phyloP scores from a whole-genome alignment of 2,888 invertebrate genomes.

The Campoletis raptor region DNA sequence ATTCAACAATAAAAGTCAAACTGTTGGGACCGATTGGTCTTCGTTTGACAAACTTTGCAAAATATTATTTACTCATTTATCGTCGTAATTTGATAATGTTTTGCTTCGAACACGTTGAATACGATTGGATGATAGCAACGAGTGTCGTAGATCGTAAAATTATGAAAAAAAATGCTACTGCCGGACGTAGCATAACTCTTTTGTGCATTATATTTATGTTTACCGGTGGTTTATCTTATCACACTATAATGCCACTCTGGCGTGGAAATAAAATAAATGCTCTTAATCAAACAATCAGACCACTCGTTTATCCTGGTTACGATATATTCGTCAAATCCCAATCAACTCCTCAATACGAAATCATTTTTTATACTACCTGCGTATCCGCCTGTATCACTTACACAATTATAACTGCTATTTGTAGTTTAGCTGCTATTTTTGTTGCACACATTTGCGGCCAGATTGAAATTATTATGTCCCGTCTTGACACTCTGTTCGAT shows the following conservation, averaged over 20 bases:
- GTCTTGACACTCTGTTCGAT: slow-evolving; percentile 52
- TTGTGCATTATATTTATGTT: slow-evolving; percentile 74
- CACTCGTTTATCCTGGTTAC: slow-evolving; percentile 51
- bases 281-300: slow-evolving; percentile 57
- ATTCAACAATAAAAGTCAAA: slow-evolving; percentile 49
- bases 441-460: slow-evolving; percentile 73
- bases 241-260: slow-evolving; percentile 71
- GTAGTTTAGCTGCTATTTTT: slow-evolving; percentile 70
- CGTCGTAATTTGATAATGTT: slow-evolving; percentile 57
- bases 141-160: slow-evolving; percentile 61
- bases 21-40: slow-evolving; percentile 63
- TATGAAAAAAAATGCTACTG: slow-evolving; percentile 69
- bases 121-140: slow-evolving; percentile 69
- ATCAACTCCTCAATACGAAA: slow-evolving; percentile 70
- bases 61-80: slow-evolving; percentile 60
- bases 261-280: slow-evolving; percentile 30
- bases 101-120: slow-evolving; percentile 69
- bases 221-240: slow-evolving; percentile 73
- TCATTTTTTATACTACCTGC: slow-evolving; percentile 67
- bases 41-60: slow-evolving; percentile 62
- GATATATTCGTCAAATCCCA: slow-evolving; percentile 60
- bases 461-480: slow-evolving; percentile 64
- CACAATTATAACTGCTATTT: slow-evolving; percentile 65
- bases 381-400: slow-evolving; percentile 58
- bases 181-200: slow-evolving; percentile 67